Base-by-base conservation (phyloP, 1,140 invertebrate genomes). In the Belonocnema kinseyi region DNA sequence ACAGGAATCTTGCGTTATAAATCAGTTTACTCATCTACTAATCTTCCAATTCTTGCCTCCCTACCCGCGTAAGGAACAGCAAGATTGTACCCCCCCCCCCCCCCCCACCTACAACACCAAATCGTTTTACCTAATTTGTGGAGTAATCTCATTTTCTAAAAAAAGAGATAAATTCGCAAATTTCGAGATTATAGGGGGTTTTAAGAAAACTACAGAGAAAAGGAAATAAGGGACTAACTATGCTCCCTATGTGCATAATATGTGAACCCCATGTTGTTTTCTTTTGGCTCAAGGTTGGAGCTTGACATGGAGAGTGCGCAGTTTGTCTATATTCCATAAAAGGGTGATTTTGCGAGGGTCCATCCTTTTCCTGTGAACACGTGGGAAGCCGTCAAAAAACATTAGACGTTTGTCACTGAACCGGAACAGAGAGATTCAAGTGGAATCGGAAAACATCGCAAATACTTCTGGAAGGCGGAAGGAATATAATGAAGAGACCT, bases 231-330 rank as follows among this genome's bases (percentile, higher is more conserved):
- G 26, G 26, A 33, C 26, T 33, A 5, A 33, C 2, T 33, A 0
- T 33, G 26, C 3, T 33, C 26, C 26, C 26, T 33, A 33, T 33
- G 10, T 11, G 72, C 51, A 14, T 75, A 73, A 52, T 50, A 73
- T 73, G 76, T 77, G 75, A 77, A 66, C 72, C 58, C 73, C 72
- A 17, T 17, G 10, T 33, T 33, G 61, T 72, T 77, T 12, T 8
- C 54, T 13, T 56, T 14, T 56, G 0, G 54, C 54, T n/a, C 19
- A n/a, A n/a, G 54, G 54, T 56, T 56, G 16, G 7, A n/a, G 19
- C 10, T 56, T 16, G 54, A n/a, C 54, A n/a, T n/a, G 54, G 82
- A 79, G 82, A 83, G 81, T 79, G 77, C 75, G 80, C 80, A 76
- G 78, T 66, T 46, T 54, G 51, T 73, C n/a, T 52, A 53, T 33